Percentiles rank a stretch among this genome's conserved stretches.
Evolutionary conservation across 1,140 invertebrate species (phyloP).

Genomic region (Limonius californicus): DNA sequence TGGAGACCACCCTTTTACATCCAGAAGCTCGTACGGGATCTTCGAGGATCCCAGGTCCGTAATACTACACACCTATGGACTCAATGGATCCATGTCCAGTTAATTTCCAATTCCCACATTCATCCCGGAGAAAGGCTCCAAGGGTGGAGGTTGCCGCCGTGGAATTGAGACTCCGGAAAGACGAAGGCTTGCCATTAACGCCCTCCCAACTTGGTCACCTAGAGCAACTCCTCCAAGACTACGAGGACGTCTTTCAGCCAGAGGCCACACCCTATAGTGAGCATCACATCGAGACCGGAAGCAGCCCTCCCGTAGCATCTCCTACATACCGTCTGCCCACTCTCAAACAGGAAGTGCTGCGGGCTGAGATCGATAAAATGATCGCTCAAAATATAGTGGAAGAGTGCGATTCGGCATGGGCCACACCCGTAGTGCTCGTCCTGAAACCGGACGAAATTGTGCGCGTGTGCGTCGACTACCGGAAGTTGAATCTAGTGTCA

Average conservation of each 20-base stretch:
- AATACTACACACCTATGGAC: too few relatives aligned
- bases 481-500: conserved; percentile 40
- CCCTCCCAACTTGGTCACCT: too few relatives aligned
- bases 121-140: too few relatives aligned
- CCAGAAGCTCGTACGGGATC: too few relatives aligned
- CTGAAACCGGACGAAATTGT: conserved; percentile 39
- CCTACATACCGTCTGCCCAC: neutral
- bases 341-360: neutral
- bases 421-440: conserved; percentile 49
- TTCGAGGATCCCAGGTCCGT: too few relatives aligned
- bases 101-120: too few relatives aligned
- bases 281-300: too few relatives aligned
- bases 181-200: too few relatives aligned
- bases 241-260: neutral
- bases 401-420: conserved; percentile 47
- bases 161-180: too few relatives aligned
- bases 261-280: neutral
- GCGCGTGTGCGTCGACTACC: conserved; percentile 42
- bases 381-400: conserved; percentile 42
- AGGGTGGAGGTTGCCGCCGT: too few relatives aligned
- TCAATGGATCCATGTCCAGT: too few relatives aligned
- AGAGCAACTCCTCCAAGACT: neutral
- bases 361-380: conserved; percentile 37
- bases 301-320: neutral
- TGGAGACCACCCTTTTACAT: too few relatives aligned